Evolutionary conservation across 2,113 vertebrate species (phyloP).

Genomic region (Calonectris borealis): DNA sequence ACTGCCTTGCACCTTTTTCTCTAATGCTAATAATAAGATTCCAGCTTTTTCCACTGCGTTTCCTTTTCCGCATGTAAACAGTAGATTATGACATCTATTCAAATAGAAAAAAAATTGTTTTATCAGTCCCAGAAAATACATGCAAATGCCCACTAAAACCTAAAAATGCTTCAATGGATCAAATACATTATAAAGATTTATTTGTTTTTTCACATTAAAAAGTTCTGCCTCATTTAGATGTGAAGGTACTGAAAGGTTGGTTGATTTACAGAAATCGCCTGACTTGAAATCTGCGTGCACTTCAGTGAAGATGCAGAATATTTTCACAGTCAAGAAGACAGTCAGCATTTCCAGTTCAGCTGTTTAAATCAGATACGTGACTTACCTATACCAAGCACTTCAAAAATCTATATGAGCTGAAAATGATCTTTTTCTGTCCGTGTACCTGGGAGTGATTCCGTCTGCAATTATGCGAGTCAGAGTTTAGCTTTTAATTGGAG

Average conservation of each 20-base stretch:
- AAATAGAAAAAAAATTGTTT: not conserved
- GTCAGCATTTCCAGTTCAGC: constrained; percentile 29
- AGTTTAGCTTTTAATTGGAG: constrained; percentile 44
- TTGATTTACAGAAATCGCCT: constrained; percentile 26
- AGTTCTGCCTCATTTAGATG: not conserved
- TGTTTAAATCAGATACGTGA: not conserved
- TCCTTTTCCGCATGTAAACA: not conserved
- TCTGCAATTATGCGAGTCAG: constrained; percentile 6
- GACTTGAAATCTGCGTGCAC: not conserved
- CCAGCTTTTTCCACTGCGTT: not conserved
- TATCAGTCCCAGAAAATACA: not conserved
- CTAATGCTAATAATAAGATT: not conserved
- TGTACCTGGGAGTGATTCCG: constrained; percentile 11
- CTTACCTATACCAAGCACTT: not conserved
- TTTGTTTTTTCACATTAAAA: not conserved
- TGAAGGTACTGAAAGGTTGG: not conserved
- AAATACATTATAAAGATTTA: not conserved
- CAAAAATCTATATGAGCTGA: not conserved
- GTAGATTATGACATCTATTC: not conserved
- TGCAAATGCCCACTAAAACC: not conserved
- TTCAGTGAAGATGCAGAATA: not conserved
- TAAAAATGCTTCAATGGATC: not conserved
- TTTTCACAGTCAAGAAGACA: not conserved
- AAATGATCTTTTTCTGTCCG: constrained; percentile 11
- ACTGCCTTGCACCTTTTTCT: not conserved